Evolutionary conservation across 2,113 vertebrate species (phyloP), one percentile per base, ranked within the genome.

Genomic region (Reinhardtius hippoglossoides): DNA sequence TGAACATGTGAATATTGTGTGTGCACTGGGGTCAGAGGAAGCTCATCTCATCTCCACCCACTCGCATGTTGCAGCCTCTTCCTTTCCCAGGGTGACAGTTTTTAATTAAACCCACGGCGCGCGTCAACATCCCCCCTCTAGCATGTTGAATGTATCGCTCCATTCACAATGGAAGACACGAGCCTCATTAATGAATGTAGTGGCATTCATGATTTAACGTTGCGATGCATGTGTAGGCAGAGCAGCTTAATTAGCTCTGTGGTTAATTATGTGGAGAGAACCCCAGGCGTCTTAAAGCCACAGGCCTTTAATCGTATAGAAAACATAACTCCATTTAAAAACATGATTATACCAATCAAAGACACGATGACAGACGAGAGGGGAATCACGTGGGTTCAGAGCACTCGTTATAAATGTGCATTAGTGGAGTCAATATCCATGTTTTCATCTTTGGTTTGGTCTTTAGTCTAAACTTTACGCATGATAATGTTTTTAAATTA

Each of bases 121-220:
- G 23, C 68, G 48, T 82, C 62, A 26, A 56, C 77, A 67, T 54
- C 76, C 75, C 37, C 52, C 26, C 63, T 73, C 37, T 40, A 66
- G 77, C 87, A 77, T 64, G 74, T n/a, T 83, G 86, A 89, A 86
- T 90, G 87, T 91, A 86, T 78, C 74, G 74, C 62, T 68, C 57
- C 46, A 62, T 80, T 73, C 55, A 71, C 69, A 65, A 78, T 18
- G 13, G 76, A 76, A 78, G 57, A 77, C 54, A 81, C 21, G 58
- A 71, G 78, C 68, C 67, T 88, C 58, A 50, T 78, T 88, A 59
- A 50, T 81, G 37, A 83, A 86, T 80, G 61, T 89, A 86, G 83
- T 68, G 79, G 65, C 61, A 78, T 72, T 74, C 57, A 75, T 63
- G 54, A 65, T 79, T 80, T 55, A 79, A 71, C 55, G 4, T 70